phyloP scores from a whole-genome alignment of 2,797 vertebrate genomes.

The Cheirogaleus major region DNA sequence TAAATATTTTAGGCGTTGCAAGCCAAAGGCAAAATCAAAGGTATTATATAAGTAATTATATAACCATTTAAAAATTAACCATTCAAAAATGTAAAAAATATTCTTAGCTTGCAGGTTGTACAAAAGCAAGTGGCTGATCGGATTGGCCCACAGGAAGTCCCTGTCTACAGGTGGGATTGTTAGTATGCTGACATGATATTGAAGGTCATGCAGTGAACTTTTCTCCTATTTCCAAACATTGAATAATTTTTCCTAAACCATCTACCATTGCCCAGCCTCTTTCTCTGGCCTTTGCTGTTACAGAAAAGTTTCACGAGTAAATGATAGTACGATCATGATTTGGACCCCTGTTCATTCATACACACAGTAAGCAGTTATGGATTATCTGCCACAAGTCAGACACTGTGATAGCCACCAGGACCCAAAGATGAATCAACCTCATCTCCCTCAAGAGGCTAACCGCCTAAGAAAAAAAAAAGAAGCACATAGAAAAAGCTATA shows the following conservation, averaged over 20 bases:
- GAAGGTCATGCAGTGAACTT: not conserved
- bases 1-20: conserved; percentile 13
- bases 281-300: not conserved
- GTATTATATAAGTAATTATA: not conserved
- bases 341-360: not conserved
- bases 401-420: not conserved
- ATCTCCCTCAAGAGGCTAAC: not conserved
- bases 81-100: not conserved
- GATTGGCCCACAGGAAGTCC: not conserved
- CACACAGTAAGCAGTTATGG: not conserved
- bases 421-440: not conserved
- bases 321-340: not conserved
- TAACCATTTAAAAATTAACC: not conserved
- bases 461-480: not conserved
- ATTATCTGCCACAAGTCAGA: not conserved
- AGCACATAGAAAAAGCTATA: not conserved
- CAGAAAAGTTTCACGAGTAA: not conserved
- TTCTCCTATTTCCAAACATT: not conserved
- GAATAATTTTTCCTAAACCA: not conserved
- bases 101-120: not conserved
- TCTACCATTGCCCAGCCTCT: not conserved
- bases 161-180: not conserved
- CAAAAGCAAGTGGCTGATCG: not conserved
- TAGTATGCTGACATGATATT: not conserved
- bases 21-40: conserved; percentile 5